A percentile compares a stretch with the other conserved stretches of the same genome.
These are phyloP conservation scores for Morone saxatilis DNA, from an alignment of 2,113 vertebrate species.

Conservation along the genomic window DNA sequence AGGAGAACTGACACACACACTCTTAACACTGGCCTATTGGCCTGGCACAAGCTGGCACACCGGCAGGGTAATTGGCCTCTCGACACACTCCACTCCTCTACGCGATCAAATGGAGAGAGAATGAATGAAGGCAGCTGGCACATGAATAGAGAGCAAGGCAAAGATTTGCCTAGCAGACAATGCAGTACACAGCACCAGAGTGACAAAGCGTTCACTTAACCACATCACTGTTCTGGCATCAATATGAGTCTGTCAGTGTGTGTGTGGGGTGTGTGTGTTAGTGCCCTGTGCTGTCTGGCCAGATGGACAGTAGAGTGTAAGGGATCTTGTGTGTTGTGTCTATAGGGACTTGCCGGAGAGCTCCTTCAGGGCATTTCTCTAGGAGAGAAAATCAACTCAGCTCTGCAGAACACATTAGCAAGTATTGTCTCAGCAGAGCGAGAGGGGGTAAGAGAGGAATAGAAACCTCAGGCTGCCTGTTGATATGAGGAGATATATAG, in stretches of 20 bases:
- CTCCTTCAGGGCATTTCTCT: slow-evolving; percentile 18
- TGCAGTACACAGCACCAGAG: background rate
- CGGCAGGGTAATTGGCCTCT: slow-evolving; percentile 25
- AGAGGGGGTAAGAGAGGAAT: background rate
- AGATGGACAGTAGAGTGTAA: slow-evolving; percentile 21
- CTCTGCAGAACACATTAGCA: slow-evolving; percentile 62
- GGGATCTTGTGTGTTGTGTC: slow-evolving; percentile 29
- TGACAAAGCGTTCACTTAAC: slow-evolving; percentile 6
- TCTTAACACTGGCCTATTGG: slow-evolving; percentile 11
- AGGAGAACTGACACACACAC: background rate
- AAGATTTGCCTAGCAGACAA: slow-evolving; percentile 9
- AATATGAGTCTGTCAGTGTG: background rate
- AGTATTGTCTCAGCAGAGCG: no score
- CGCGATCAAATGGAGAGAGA: slow-evolving; percentile 32
- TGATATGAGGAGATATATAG: slow-evolving; percentile 47
- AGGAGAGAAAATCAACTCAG: slow-evolving; percentile 16
- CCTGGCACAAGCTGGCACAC: slow-evolving; percentile 41
- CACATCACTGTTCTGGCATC: slow-evolving; percentile 5
- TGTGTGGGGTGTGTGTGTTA: slow-evolving; percentile 25
- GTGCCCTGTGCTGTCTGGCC: slow-evolving; percentile 7
- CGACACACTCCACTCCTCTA: slow-evolving; percentile 23
- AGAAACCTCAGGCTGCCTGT: slow-evolving; percentile 44
- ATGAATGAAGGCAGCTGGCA: slow-evolving; percentile 31
- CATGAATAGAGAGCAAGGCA: background rate
- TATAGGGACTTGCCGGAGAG: slow-evolving; percentile 18